A percentile compares a stretch with the other conserved stretches of the same genome.
These are phyloP conservation scores for Rhamnusium bicolor DNA, from an alignment of 2,888 invertebrate genomes.

Conservation along the genomic window DNA sequence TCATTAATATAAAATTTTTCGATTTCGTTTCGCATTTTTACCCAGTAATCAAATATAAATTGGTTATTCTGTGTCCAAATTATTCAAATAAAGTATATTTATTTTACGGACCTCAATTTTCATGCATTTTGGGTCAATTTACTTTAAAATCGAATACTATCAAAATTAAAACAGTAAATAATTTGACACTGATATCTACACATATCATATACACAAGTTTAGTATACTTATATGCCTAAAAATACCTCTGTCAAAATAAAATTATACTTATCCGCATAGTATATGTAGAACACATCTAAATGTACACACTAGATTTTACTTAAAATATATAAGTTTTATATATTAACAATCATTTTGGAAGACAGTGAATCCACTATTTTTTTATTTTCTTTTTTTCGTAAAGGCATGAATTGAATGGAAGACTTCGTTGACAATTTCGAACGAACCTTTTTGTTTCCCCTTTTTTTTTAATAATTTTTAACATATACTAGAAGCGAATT, in stretches of 20 bases:
- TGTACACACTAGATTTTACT: conserved; percentile 1
- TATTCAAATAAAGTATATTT: too few relatives aligned
- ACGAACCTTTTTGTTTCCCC: conserved; percentile 10
- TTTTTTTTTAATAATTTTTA: neutral
- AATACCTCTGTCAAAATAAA: neutral
- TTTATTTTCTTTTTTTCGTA: conserved; percentile 25
- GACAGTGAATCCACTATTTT: conserved; percentile 46
- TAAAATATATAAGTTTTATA: conserved; percentile 24
- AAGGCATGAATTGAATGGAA: conserved; percentile 54
- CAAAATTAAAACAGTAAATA: neutral
- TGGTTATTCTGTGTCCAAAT: too few relatives aligned
- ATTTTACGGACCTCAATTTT: neutral
- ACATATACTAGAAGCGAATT: neutral
- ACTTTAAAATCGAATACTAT: conserved; percentile 29
- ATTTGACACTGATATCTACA: neutral
- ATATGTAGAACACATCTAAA: conserved; percentile 3
- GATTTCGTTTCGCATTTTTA: too few relatives aligned
- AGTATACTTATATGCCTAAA: conserved; percentile 6
- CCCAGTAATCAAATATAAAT: too few relatives aligned
- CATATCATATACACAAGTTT: neutral
- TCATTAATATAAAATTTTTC: too few relatives aligned
- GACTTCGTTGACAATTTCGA: conserved; percentile 52
- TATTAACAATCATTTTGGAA: conserved; percentile 47
- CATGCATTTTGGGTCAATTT: too few relatives aligned
- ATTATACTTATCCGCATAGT: neutral